These are phyloP conservation scores for Semaprochilodus insignis DNA, from an alignment of 2,797 vertebrate genomes.

Conservation along the genomic window DNA sequence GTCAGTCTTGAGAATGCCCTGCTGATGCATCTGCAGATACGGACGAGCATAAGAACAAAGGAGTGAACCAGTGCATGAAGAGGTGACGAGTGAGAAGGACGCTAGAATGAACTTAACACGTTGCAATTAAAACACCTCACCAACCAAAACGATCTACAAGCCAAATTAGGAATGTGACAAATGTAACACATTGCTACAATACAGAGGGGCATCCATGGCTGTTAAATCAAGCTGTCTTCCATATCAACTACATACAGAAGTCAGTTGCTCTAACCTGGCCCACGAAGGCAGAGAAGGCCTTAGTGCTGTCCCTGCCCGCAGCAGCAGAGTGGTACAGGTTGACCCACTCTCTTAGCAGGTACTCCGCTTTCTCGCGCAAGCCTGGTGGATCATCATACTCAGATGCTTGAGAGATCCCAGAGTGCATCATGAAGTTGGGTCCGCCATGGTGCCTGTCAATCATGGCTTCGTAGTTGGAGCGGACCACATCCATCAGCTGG, in stretches of 20 bases:
- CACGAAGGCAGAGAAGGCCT: conserved; percentile 99
- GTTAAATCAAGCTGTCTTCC: no score
- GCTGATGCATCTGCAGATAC: conserved; percentile 93
- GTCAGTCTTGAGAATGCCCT: conserved; percentile 98
- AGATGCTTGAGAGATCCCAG: conserved; percentile 98
- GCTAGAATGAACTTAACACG: background rate
- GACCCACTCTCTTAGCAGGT: conserved; percentile 98
- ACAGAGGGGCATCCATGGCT: no score
- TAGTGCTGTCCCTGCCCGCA: conserved; percentile 97
- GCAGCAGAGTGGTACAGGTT: conserved; percentile 99
- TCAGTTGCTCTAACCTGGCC: conserved; percentile 86
- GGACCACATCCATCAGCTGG: conserved; percentile 98
- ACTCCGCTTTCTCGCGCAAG: conserved; percentile 97
- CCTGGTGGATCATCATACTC: conserved; percentile 98
- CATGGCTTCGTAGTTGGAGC: conserved; percentile 99
- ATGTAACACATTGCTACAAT: no score
- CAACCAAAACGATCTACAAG: no score
- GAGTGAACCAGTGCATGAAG: background rate
- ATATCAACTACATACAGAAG: no score
- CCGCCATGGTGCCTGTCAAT: conserved; percentile 97
- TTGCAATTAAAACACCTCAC: no score
- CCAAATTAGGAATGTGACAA: background rate
- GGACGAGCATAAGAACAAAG: conserved; percentile 61
- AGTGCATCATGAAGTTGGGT: conserved; percentile 99
- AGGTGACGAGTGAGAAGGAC: background rate